A percentile compares a stretch with the other conserved stretches of the same genome.
Evolutionary conservation across 1,140 invertebrate species (phyloP).

Genomic region (Cataglyphis hispanica): DNA sequence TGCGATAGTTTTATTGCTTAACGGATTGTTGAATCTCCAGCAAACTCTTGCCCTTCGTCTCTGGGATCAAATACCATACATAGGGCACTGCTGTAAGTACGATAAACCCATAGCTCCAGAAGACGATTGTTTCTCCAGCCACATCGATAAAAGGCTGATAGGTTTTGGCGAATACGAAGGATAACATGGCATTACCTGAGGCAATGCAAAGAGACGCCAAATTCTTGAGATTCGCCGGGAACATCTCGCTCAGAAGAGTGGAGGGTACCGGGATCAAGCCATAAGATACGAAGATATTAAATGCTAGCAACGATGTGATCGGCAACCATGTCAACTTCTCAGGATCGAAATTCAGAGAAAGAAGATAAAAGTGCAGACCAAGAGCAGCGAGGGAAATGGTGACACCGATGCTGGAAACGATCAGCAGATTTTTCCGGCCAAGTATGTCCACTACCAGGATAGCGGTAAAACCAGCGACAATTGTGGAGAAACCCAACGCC

Average conservation of each 20-base stretch:
- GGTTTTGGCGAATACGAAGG: constrained; percentile 88
- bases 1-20: constrained; percentile 25
- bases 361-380: constrained; percentile 85
- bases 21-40: constrained; percentile 87
- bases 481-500: constrained; percentile 76
- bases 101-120: constrained; percentile 87
- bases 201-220: constrained; percentile 86
- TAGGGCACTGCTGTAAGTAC: constrained; percentile 86
- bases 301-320: constrained; percentile 75
- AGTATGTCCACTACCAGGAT: constrained; percentile 81
- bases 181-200: constrained; percentile 85
- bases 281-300: constrained; percentile 77
- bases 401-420: constrained; percentile 78
- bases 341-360: constrained; percentile 71
- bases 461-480: constrained; percentile 77
- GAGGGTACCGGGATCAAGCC: constrained; percentile 82
- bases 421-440: constrained; percentile 79
- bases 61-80: constrained; percentile 87
- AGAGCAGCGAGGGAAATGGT: constrained; percentile 78
- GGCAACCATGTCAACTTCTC: constrained; percentile 84
- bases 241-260: constrained; percentile 83
- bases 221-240: constrained; percentile 83
- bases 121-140: constrained; percentile 82
- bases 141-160: constrained; percentile 85
- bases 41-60: constrained; percentile 87